These are phyloP conservation scores for Paragorgia papillata DNA, from an alignment of 92 coral and sea anemone genomes.

Conservation along the genomic window DNA sequence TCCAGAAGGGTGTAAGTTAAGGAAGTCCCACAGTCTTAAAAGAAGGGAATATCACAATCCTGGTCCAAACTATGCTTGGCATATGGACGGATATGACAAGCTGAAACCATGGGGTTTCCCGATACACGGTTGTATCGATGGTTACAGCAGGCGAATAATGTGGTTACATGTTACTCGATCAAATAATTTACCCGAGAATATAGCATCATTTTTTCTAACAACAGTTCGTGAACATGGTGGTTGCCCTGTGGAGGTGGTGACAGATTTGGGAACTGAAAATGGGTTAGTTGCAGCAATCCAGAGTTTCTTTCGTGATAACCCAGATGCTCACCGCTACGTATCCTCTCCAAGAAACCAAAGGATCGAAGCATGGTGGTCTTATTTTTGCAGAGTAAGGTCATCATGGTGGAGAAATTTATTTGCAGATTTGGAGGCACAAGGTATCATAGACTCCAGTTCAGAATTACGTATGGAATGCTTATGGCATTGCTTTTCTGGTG, in stretches of 20 bases:
- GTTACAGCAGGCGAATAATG: slow-evolving; percentile 57
- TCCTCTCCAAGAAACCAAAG: slow-evolving; percentile 64
- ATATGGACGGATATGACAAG: too few species aligned
- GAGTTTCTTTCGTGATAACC: slow-evolving; percentile 58
- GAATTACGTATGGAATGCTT: slow-evolving; percentile 46
- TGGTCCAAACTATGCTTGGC: too few species aligned
- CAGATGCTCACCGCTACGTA: slow-evolving; percentile 67
- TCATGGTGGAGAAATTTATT: slow-evolving; percentile 65
- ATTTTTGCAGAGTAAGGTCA: slow-evolving; percentile 44
- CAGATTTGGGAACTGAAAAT: slow-evolving; percentile 70
- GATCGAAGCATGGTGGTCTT: slow-evolving; percentile 75
- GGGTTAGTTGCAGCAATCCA: slow-evolving; percentile 64
- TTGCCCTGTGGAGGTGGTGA: slow-evolving; percentile 66
- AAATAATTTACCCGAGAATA: slow-evolving; percentile 59
- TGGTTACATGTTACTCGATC: slow-evolving; percentile 67
- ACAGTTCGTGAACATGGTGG: slow-evolving; percentile 58
- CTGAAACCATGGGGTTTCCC: too few species aligned
- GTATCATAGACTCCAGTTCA: slow-evolving; percentile 50
- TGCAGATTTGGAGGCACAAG: slow-evolving; percentile 55
- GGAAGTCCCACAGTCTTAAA: slow-evolving; percentile 55
- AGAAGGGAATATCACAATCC: too few species aligned
- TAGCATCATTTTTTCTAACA: slow-evolving; percentile 49
- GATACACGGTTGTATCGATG: slow-evolving; percentile 55
- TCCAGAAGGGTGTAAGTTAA: slow-evolving; percentile 55
- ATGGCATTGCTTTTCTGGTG: slow-evolving; percentile 50